phyloP scores from a whole-genome alignment of 2,113 vertebrate species.

The Nipponia nippon region DNA sequence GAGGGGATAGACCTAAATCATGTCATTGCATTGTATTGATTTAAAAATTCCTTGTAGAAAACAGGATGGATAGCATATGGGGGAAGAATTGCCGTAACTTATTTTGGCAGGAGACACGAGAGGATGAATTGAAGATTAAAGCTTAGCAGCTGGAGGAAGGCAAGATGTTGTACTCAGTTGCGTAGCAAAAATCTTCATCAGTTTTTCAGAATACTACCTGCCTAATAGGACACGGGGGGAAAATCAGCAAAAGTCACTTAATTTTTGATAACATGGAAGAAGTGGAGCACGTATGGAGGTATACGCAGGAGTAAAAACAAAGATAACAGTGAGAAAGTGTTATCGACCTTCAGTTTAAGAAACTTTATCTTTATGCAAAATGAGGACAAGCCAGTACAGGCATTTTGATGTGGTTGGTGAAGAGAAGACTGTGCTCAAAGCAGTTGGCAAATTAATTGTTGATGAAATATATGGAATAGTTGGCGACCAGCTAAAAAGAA shows the following conservation, averaged over 20 bases:
- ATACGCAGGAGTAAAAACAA: not conserved
- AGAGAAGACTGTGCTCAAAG: not conserved
- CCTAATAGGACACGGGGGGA: not conserved
- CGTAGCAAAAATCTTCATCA: not conserved
- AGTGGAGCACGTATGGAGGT: rapidly evolving
- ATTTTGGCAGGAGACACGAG: not conserved
- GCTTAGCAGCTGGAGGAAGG: not conserved
- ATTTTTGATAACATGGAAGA: not conserved
- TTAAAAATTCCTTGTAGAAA: not conserved
- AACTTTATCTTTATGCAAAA: not conserved
- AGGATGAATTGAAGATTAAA: not conserved
- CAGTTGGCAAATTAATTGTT: not conserved
- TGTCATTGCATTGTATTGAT: not conserved
- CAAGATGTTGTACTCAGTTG: not conserved
- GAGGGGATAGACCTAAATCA: not conserved
- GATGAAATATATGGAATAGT: constrained; percentile 98
- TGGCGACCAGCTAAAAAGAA: constrained; percentile 90
- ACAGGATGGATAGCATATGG: not conserved
- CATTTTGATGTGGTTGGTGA: not conserved
- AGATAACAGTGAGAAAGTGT: not conserved
- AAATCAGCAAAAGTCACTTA: not conserved
- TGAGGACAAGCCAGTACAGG: not conserved
- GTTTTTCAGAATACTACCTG: not conserved
- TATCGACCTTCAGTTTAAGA: not conserved
- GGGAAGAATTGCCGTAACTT: not conserved